Evolutionary conservation across 2,113 vertebrate genomes (phyloP).

Genomic region (Argyrosomus japonicus): DNA sequence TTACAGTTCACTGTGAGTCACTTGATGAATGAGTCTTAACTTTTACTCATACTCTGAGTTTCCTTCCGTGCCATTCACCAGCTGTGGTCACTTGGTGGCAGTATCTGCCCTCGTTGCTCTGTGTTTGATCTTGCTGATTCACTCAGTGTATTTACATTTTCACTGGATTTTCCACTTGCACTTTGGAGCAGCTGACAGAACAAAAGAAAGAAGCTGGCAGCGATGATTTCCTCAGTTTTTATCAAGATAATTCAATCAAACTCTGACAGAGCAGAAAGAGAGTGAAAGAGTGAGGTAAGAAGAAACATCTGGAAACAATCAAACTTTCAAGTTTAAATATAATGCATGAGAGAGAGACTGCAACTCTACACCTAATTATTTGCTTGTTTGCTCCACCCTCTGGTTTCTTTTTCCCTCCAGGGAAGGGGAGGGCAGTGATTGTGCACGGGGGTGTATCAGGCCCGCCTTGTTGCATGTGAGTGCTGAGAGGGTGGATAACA

Average conservation of each 20-base stretch:
- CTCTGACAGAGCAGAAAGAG: not conserved
- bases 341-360: conserved; percentile 1
- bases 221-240: not conserved
- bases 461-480: conserved; percentile 3
- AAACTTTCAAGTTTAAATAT: not conserved
- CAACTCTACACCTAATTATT: conserved; percentile 35
- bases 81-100: conserved; percentile 45
- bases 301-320: not conserved
- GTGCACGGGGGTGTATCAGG: not conserved
- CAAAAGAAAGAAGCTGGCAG: not conserved
- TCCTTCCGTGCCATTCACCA: not conserved
- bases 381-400: conserved; percentile 50
- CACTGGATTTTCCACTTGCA: not conserved
- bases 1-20: not conserved
- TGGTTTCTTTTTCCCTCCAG: not conserved
- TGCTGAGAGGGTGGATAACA: conserved; percentile 17
- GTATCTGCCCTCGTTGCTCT: not conserved
- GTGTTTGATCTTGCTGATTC: not conserved
- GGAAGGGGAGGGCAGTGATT: not conserved
- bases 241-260: not conserved
- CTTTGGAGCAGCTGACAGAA: conserved; percentile 4
- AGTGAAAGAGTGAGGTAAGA: not conserved
- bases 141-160: not conserved
- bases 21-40: not conserved
- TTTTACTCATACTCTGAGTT: not conserved